Percentiles rank a stretch among this genome's conserved stretches.
Conservation (phyloP, 2,113 vertebrate genomes). For the Amia ocellicauda region DNA sequence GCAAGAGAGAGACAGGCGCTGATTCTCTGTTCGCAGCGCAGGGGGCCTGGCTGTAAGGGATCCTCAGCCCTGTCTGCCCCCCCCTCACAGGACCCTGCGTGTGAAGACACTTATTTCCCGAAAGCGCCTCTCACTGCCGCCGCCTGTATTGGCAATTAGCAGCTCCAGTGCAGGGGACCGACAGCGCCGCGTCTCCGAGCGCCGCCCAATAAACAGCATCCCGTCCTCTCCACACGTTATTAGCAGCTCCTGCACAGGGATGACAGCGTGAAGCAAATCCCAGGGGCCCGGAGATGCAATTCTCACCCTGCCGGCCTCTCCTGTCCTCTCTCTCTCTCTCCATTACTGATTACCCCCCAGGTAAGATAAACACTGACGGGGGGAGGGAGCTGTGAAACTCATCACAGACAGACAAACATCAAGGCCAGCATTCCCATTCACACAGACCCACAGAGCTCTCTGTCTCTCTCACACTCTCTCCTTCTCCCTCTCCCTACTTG, state of each 20-base stretch:
- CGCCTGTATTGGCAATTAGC: conserved; percentile 15
- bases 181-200: background rate
- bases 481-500: conserved; percentile 1
- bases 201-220: background rate
- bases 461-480: background rate
- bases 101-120: too few relatives aligned
- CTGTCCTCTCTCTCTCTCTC: conserved; percentile 19
- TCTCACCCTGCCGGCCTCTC: conserved; percentile 27
- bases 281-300: conserved; percentile 28
- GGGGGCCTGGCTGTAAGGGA: background rate
- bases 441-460: conserved; percentile 20
- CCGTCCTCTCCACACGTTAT: conserved; percentile 11
- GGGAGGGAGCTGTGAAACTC: background rate
- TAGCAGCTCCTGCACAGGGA: conserved; percentile 27
- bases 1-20: background rate
- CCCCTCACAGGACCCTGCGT: too few relatives aligned
- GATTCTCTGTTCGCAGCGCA: background rate
- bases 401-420: background rate
- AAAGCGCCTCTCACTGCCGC: too few relatives aligned
- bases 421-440: background rate
- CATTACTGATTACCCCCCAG: conserved; percentile 3
- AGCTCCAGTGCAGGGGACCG: conserved; percentile 33
- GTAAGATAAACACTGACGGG: background rate
- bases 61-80: too few relatives aligned
- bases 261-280: conserved; percentile 22